A percentile compares a stretch with the other conserved stretches of the same genome.
These are phyloP conservation scores for Micromussa lordhowensis DNA, from an alignment of 92 coral and sea anemone species.

Conservation along the genomic window DNA sequence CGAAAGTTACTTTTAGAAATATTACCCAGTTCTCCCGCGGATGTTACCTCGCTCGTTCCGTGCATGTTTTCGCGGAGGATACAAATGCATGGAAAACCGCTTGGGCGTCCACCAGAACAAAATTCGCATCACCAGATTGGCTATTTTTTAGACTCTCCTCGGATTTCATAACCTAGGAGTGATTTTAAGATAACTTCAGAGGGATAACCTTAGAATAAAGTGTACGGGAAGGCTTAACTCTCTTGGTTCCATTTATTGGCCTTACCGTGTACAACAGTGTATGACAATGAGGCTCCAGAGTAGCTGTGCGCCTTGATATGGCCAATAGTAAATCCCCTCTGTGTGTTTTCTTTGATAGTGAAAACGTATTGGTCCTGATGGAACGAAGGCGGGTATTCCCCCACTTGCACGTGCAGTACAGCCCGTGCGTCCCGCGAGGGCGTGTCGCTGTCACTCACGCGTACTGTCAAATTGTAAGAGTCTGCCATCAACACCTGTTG, in stretches of 20 bases:
- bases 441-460: constrained; percentile 81
- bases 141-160: too few species aligned
- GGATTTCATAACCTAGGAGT: too few species aligned
- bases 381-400: constrained; percentile 81
- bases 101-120: too few species aligned
- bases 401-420: constrained; percentile 69
- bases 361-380: constrained; percentile 73
- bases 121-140: too few species aligned
- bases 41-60: too few species aligned
- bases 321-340: constrained; percentile 77
- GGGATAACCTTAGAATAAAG: too few species aligned
- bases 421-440: constrained; percentile 62
- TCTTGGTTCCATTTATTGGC: not conserved
- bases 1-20: too few species aligned
- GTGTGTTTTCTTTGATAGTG: constrained; percentile 81
- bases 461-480: constrained; percentile 82
- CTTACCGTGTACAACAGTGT: constrained; percentile 81
- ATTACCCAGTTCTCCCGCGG: too few species aligned
- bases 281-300: constrained; percentile 80
- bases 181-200: too few species aligned
- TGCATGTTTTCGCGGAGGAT: too few species aligned
- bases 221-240: too few species aligned
- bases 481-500: constrained; percentile 57
- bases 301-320: constrained; percentile 79
- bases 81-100: too few species aligned